These are phyloP conservation scores for Thomomys bottae DNA, from an alignment of 2,113 vertebrate genomes.

Conservation along the genomic window DNA sequence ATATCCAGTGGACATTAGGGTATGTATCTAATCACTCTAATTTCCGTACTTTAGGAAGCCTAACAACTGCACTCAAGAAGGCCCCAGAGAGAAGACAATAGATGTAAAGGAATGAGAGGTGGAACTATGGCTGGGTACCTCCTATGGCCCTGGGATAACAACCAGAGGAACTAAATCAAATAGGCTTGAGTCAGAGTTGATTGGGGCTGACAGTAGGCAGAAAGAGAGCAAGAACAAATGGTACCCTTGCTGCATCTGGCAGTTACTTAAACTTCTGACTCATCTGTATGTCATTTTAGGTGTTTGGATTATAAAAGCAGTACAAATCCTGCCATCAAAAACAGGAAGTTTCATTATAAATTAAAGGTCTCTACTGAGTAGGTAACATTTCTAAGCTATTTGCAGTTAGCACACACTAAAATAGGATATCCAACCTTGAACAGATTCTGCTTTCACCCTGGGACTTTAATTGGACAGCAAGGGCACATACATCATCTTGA, in stretches of 20 bases:
- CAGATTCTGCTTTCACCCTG: conserved; percentile 17
- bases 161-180: background rate
- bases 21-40: background rate
- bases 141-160: background rate
- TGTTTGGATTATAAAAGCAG: conserved; percentile 34
- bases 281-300: conserved; percentile 37
- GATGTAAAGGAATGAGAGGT: background rate
- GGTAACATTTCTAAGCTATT: conserved; percentile 53
- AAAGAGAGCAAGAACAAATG: background rate
- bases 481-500: conserved; percentile 41
- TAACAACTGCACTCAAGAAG: background rate
- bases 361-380: conserved; percentile 45
- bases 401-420: conserved; percentile 58
- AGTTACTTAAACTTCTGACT: conserved; percentile 50
- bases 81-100: background rate
- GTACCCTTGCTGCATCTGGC: background rate
- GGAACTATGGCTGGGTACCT: background rate
- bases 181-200: background rate
- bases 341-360: conserved; percentile 56
- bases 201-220: background rate
- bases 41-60: background rate
- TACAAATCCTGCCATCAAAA: conserved; percentile 31
- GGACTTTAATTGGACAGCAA: conserved; percentile 50
- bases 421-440: background rate
- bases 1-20: background rate